A percentile compares a stretch with the other conserved stretches of the same genome.
These are phyloP conservation scores for Hypotaenidia okinawae DNA, from an alignment of 2,797 vertebrate genomes.

Conservation along the genomic window DNA sequence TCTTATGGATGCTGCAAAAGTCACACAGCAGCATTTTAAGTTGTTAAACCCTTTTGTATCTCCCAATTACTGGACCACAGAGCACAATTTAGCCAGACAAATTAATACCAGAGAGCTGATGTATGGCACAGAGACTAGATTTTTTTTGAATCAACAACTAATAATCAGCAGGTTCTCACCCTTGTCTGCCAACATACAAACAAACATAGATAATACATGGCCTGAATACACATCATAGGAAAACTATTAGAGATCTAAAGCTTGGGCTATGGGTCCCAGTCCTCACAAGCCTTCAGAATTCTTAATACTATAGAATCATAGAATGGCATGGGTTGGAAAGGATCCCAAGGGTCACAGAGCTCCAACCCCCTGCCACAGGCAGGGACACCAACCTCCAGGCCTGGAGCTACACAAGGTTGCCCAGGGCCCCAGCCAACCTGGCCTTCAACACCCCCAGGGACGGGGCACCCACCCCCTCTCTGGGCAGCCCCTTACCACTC, in stretches of 20 bases:
- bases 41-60: not conserved
- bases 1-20: not conserved
- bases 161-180: not conserved
- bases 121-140: not conserved
- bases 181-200: not conserved
- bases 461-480: too few relatives aligned
- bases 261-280: too few relatives aligned
- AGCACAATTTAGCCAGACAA: not conserved
- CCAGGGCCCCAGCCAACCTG: too few relatives aligned
- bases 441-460: too few relatives aligned
- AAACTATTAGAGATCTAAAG: not conserved
- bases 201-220: rapidly evolving
- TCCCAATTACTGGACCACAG: not conserved
- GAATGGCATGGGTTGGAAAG: too few relatives aligned
- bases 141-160: not conserved
- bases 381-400: too few relatives aligned
- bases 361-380: too few relatives aligned
- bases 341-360: too few relatives aligned
- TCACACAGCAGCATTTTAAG: not conserved
- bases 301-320: too few relatives aligned
- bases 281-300: not conserved
- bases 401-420: too few relatives aligned
- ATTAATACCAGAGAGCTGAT: not conserved
- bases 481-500: too few relatives aligned
- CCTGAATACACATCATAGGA: rapidly evolving